Percentiles rank a stretch among this genome's conserved stretches.
These are phyloP conservation scores for Indri indri DNA, from an alignment of 2,113 vertebrate genomes.

Conservation along the genomic window DNA sequence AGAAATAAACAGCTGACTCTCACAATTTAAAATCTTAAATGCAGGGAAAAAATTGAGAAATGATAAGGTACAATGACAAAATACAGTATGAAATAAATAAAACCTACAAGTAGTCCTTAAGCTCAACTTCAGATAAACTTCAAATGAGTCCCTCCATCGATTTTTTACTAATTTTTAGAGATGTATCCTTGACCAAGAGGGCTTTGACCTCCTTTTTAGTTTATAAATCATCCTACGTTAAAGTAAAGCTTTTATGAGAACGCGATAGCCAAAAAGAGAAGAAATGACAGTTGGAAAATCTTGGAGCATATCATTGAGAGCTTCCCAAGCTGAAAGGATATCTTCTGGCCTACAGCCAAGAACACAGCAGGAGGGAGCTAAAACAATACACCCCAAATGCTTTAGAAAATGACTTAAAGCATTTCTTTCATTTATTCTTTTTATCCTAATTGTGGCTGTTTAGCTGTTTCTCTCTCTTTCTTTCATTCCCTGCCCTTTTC, in stretches of 20 bases:
- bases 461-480: neutral
- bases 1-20: neutral
- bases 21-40: neutral
- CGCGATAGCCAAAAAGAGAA: neutral
- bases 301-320: neutral
- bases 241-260: neutral
- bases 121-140: neutral
- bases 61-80: neutral
- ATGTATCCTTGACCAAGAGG: neutral
- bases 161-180: constrained; percentile 7
- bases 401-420: neutral
- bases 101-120: neutral
- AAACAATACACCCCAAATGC: rapidly evolving
- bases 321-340: neutral
- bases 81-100: constrained; percentile 1
- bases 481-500: neutral
- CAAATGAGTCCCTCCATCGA: neutral
- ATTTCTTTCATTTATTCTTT: neutral
- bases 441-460: neutral
- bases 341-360: neutral
- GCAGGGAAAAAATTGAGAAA: neutral
- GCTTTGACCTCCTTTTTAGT: neutral
- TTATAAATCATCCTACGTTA: neutral
- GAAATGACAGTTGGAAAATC: neutral
- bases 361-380: rapidly evolving